Base-by-base conservation (phyloP, 2,113 vertebrate species). In the Orcinus orca region DNA sequence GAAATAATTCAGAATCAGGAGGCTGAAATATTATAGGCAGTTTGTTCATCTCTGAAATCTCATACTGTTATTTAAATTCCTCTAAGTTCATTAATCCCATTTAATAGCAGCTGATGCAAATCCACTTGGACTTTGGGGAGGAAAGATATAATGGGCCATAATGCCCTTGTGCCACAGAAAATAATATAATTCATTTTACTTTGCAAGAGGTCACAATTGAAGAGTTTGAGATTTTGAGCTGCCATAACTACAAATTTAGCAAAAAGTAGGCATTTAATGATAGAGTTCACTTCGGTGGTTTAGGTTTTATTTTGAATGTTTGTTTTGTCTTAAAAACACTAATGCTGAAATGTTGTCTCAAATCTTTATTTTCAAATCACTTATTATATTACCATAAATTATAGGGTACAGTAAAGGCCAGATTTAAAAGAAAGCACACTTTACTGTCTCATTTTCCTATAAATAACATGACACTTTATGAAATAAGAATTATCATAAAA, bases 381-480 rank as follows among this genome's bases (percentile, higher is more conserved):
- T 99, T 99, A 99, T 99, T 99, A 99, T 98, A 99, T 99, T 95
- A 15, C 99, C 99, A 98, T 98, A 99, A 99, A 99, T 99, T 99
- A 98, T 60, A 99, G 98, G 98, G 98, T 99, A 70, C 88, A 97
- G 98, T 92, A 98, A 98, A 98, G 98, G 97, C 97, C 98, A 99
- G 99, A 99, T 99, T 99, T 98, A 98, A 99, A 98, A 98, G 98
- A 98, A 98, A 98, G 97, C 97, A 97, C 98, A 91, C 95, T 98
- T 98, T 87, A 98, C 98, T 98, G 98, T 99, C 98, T 99, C 98
- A 98, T 98, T 96, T 98, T 98, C 98, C 98, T 99, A 99, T 98
- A 99, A 99, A 99, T 99, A 99, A 98, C 36, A 25, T 91, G 93
- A 97, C 26, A 97, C 98, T 98, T 98, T 98, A 98, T 98, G 98